These are phyloP conservation scores for Calephelis perditalis DNA, from an alignment of 2,888 invertebrate genomes.

Conservation along the genomic window DNA sequence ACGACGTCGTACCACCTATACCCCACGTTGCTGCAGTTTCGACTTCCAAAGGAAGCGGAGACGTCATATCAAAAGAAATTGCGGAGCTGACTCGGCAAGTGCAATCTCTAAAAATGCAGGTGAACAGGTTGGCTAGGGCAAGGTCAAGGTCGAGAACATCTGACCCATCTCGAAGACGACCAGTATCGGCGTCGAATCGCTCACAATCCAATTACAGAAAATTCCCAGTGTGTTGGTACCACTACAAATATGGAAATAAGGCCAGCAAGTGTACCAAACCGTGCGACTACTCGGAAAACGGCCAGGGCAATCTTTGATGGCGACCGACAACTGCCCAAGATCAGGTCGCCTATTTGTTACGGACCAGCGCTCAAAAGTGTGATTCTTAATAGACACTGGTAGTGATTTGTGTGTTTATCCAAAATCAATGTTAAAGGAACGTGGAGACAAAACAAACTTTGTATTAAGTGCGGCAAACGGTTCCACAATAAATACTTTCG, in stretches of 20 bases:
- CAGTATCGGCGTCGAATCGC: background rate
- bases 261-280: conserved; percentile 16
- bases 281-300: conserved; percentile 21
- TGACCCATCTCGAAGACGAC: background rate
- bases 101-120: background rate
- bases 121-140: background rate
- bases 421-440: background rate
- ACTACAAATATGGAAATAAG: conserved; percentile 16
- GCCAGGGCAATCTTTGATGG: conserved; percentile 19
- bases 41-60: background rate
- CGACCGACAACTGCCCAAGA: conserved; percentile 20
- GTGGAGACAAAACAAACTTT: conserved; percentile 8
- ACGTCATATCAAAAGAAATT: background rate
- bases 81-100: background rate
- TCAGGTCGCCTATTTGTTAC: conserved; percentile 20
- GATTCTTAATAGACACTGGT: background rate
- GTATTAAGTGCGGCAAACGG: conserved; percentile 27
- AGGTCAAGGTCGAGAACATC: background rate
- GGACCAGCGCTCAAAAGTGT: background rate
- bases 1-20: background rate
- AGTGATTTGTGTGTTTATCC: background rate
- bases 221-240: conserved; percentile 20
- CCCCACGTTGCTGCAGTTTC: background rate
- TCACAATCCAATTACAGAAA: background rate
- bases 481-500: conserved; percentile 25